These are phyloP conservation scores for Melieria picta DNA, from an alignment of 2,888 invertebrate species.

Conservation along the genomic window DNA sequence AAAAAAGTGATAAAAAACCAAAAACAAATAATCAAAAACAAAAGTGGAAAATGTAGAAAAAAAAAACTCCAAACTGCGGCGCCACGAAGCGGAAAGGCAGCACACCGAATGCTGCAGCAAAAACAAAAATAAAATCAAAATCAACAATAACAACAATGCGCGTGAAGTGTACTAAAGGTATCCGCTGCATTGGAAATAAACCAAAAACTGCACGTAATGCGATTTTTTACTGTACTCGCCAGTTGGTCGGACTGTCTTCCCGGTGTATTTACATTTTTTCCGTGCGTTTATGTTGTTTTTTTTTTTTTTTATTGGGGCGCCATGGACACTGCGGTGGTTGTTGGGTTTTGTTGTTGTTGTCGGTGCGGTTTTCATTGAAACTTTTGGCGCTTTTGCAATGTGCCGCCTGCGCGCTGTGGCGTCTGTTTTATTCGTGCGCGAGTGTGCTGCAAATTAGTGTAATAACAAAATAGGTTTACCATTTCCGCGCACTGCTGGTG, in stretches of 20 bases:
- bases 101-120: too few species aligned
- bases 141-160: not conserved
- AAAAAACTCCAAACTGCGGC: not conserved
- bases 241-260: slow-evolving; percentile 20
- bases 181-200: slow-evolving; percentile 8
- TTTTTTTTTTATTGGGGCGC: not conserved
- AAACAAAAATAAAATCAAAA: too few species aligned
- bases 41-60: slow-evolving; percentile 19
- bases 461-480: slow-evolving; percentile 41
- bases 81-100: too few species aligned
- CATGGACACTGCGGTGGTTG: not conserved
- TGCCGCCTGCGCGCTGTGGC: not conserved
- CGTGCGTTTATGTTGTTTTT: not conserved
- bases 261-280: slow-evolving; percentile 5
- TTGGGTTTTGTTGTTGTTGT: not conserved
- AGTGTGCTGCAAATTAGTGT: slow-evolving; percentile 37
- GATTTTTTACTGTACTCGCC: slow-evolving; percentile 27
- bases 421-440: not conserved
- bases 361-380: slow-evolving; percentile 31
- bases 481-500: slow-evolving; percentile 31
- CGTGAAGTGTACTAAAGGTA: not conserved
- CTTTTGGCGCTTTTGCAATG: slow-evolving; percentile 26
- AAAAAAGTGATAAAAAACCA: not conserved
- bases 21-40: slow-evolving; percentile 9
- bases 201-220: slow-evolving; percentile 25